Conservation (phyloP, 2,888 invertebrate genomes). For the Mythimna lalbum region DNA sequence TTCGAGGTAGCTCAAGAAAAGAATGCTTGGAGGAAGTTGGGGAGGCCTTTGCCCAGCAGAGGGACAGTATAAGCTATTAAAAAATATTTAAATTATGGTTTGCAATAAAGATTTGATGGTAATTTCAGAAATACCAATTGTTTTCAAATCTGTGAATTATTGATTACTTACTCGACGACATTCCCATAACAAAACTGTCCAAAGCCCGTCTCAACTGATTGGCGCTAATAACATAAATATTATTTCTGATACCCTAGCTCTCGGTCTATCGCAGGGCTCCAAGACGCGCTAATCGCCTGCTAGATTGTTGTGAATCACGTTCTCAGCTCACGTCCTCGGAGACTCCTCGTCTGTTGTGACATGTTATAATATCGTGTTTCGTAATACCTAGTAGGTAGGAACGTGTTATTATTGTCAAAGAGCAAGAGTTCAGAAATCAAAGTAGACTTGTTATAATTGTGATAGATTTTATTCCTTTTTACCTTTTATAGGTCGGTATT, state of each 20-base stretch:
- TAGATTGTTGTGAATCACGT: conserved; percentile 70
- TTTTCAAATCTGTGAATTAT: too few relatives aligned
- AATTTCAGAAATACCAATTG: too few relatives aligned
- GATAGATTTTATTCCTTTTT: not conserved
- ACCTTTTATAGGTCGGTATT: too few relatives aligned
- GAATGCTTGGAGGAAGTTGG: too few relatives aligned
- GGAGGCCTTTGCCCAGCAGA: too few relatives aligned
- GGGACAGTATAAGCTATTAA: too few relatives aligned
- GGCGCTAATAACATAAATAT: conserved; percentile 17
- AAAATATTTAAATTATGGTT: too few relatives aligned
- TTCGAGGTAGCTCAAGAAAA: too few relatives aligned
- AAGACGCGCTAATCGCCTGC: conserved; percentile 64
- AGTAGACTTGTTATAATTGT: conserved; percentile 1
- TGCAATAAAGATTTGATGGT: too few relatives aligned
- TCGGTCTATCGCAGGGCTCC: conserved; percentile 42
- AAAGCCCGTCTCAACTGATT: not conserved
- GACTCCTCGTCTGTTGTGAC: conserved; percentile 70
- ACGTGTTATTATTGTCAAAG: conserved; percentile 26
- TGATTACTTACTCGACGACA: not conserved
- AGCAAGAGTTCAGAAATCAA: conserved; percentile 33
- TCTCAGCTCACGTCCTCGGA: conserved; percentile 72
- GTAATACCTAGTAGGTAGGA: conserved; percentile 13
- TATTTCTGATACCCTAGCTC: conserved; percentile 47
- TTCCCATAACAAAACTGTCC: not conserved
- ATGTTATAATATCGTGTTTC: conserved; percentile 64